phyloP scores from a whole-genome alignment of 2,113 vertebrate species.

The Rattus norvegicus region GRCr8 NC_086028.1:28127501-28128000 shows the following conservation, averaged over 20 bases:
- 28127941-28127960: background rate
- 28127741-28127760: background rate
- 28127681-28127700: constrained; percentile 25
- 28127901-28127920: background rate
- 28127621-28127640: background rate
- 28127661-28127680: background rate
- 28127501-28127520: background rate
- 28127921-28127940: background rate
- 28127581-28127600: background rate
- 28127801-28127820: background rate
- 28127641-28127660: background rate
- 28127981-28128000: no score
- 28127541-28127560: background rate
- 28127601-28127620: background rate
- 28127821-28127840: background rate
- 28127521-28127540: background rate
- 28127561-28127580: background rate
- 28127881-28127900: background rate
- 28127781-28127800: background rate
- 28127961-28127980: background rate
- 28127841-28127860: background rate
- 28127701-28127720: background rate
- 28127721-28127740: background rate
- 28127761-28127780: no score
- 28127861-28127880: background rate